Percentiles rank a stretch among this genome's conserved stretches.
Conservation (phyloP, 2,797 vertebrate genomes). For the Enteromius viviparus region DNA sequence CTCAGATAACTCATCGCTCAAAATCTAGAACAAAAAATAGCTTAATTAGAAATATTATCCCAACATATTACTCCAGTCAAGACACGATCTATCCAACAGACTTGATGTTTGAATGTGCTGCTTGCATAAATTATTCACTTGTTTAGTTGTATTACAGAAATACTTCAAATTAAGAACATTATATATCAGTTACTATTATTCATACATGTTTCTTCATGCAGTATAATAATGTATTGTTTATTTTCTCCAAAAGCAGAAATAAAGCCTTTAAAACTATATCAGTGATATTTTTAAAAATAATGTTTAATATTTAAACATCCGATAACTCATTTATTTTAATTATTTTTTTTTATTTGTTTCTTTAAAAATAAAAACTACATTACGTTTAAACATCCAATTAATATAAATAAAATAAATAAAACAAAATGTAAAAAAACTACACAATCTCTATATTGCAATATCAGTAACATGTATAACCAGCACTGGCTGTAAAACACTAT, state of each 20-base stretch:
- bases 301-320: too few species aligned
- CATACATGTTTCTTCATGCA: background rate
- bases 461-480: too few species aligned
- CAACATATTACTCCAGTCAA: background rate
- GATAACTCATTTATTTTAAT: too few species aligned
- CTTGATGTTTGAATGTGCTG: background rate
- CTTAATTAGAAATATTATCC: background rate
- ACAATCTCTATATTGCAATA: too few species aligned
- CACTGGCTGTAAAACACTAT: background rate
- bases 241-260: background rate
- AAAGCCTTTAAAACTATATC: too few species aligned
- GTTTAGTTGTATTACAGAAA: background rate
- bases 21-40: constrained; percentile 25
- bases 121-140: background rate
- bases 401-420: too few species aligned
- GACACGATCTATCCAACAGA: background rate
- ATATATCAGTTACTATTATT: background rate
- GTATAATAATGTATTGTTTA: background rate
- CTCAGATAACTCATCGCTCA: constrained; percentile 18
- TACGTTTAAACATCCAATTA: background rate
- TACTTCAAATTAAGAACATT: background rate
- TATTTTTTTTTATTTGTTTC: too few species aligned
- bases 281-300: too few species aligned
- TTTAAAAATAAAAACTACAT: too few species aligned
- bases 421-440: background rate